These are phyloP conservation scores for Rutpela maculata DNA, from an alignment of 2,888 invertebrate species.

Conservation along the genomic window DNA sequence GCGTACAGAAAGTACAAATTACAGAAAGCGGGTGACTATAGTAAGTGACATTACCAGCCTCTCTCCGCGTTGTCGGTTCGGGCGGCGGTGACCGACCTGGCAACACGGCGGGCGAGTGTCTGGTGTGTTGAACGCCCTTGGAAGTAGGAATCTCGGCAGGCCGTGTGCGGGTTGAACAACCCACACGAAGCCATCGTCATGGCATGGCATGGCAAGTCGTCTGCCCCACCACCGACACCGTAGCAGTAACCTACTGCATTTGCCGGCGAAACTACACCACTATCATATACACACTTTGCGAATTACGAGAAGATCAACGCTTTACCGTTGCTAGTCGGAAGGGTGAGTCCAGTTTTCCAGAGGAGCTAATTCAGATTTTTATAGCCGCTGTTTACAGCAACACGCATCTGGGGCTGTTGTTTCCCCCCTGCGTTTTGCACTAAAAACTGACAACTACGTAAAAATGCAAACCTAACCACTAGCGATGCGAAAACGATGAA, in stretches of 20 bases:
- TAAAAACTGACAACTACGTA: too few relatives aligned
- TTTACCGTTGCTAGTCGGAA: neutral
- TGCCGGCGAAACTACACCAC: neutral
- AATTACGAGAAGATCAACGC: neutral
- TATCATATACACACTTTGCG: neutral
- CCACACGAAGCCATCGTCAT: slow-evolving; percentile 43
- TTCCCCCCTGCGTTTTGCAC: too few relatives aligned
- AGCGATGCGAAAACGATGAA: too few relatives aligned
- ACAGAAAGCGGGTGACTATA: too few relatives aligned
- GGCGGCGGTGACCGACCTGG: slow-evolving; percentile 22
- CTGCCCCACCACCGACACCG: slow-evolving; percentile 13
- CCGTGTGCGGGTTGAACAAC: slow-evolving; percentile 51
- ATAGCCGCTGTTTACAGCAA: too few relatives aligned
- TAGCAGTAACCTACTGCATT: slow-evolving; percentile 10
- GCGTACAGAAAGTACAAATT: neutral
- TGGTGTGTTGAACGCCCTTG: slow-evolving; percentile 59
- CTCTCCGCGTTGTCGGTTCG: slow-evolving; percentile 4
- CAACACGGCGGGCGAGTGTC: slow-evolving; percentile 45
- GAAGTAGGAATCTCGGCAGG: slow-evolving; percentile 58
- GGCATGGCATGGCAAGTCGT: slow-evolving; percentile 34
- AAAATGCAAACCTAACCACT: too few relatives aligned
- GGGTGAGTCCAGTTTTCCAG: neutral
- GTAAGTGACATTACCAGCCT: slow-evolving; percentile 20
- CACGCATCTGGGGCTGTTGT: too few relatives aligned
- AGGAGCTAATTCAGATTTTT: too few relatives aligned